Base-by-base conservation (phyloP, 2,113 vertebrate species). In the Pterophyllum scalare region DNA sequence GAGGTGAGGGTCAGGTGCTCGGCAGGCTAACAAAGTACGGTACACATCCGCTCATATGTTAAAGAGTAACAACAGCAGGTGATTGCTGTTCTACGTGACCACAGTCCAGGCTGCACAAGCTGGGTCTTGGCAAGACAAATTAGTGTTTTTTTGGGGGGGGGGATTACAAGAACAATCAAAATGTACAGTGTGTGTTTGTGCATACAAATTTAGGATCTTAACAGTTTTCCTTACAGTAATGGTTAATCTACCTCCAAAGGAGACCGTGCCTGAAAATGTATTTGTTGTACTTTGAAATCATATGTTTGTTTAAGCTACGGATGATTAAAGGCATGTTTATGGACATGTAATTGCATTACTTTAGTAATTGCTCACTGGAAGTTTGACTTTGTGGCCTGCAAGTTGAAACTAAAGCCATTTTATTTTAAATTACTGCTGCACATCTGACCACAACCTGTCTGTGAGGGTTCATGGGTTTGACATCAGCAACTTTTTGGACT, bases 51-150 rank as follows among this genome's bases (percentile, higher is more conserved):
- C 77, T 81, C 22, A 2, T 64, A 60, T 78, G 94, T 94, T 95
- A 95, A 94, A 93, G 74, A 91, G 89, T 94, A 91, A 90, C 89
- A 92, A 87, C 57, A 84, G 81, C 87, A 85, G 84, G 85, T 87
- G 85, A 94, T 93, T 92, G 87, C 75, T 65, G 75, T 88, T 86
- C 38, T 38, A 52, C 60, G 57, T 84, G 61, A 77, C 62, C 77
- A 43, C 76, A 54, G 81, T 82, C 80, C 70, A 79, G 19, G 19
- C 38, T 24, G 13, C 40, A 62, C 26, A 62, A 54, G 19, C 46
- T 72, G 24, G 20, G 43, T 72, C 59, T 43, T 35, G 46, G 49
- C 40, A 85, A 75, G 40, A 58, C 13, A 59, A 49, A 49, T 5
- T 5, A n/a, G 57, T 72, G 24, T 75, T 72, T 59, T 75, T 72